Evolutionary conservation across 1,140 invertebrate genomes (phyloP).

Genomic region (Megalopta genalis): DNA sequence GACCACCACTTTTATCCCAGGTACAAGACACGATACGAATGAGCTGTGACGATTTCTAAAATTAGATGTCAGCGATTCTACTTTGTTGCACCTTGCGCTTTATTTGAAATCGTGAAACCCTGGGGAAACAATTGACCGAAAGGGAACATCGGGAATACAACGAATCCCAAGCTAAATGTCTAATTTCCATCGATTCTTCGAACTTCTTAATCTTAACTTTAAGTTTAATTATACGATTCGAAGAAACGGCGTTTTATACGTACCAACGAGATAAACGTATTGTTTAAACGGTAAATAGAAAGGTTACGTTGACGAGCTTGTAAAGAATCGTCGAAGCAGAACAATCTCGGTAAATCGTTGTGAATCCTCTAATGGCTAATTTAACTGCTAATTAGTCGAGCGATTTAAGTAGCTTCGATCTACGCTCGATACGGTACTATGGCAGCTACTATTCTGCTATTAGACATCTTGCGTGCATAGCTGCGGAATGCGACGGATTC

Average conservation of each 20-base stretch:
- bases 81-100: background rate
- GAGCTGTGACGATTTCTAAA: conserved; percentile 54
- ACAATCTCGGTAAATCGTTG: background rate
- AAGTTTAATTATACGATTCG: background rate
- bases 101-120: conserved; percentile 4
- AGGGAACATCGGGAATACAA: background rate
- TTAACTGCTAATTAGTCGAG: no score
- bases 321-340: background rate
- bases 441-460: no score
- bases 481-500: no score
- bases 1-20: conserved; percentile 3
- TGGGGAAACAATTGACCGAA: background rate
- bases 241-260: no score
- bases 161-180: background rate
- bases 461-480: no score
- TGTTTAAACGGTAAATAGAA: background rate
- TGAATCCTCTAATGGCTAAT: background rate
- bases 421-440: no score
- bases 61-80: conserved; percentile 43
- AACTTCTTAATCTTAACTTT: background rate
- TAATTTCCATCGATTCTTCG: background rate
- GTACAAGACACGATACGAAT: conserved; percentile 34
- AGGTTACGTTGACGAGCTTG: background rate
- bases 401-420: no score
- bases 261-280: background rate